Evolutionary conservation across 2,797 vertebrate species (phyloP).

Genomic region (Crocidura indochinensis): DNA sequence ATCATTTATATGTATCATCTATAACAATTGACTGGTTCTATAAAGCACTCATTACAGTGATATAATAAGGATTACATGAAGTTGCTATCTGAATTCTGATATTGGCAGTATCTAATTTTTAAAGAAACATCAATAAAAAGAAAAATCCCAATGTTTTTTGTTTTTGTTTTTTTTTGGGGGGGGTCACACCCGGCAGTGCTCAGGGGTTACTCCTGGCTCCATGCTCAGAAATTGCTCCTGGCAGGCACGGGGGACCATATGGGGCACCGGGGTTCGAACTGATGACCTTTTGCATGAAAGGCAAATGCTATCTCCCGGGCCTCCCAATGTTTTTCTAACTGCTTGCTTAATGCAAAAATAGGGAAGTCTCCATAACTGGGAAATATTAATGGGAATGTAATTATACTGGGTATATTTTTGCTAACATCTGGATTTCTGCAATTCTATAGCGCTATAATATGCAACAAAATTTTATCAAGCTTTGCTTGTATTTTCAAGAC

Average conservation of each 20-base stretch:
- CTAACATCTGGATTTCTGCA: neutral
- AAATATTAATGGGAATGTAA: neutral
- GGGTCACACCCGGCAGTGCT: no score
- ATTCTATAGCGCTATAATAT: neutral
- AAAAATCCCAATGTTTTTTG: no score
- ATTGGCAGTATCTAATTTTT: neutral
- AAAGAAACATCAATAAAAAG: neutral
- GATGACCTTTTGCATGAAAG: no score
- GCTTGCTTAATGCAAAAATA: neutral
- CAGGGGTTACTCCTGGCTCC: no score
- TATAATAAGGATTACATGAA: slow-evolving; percentile 3
- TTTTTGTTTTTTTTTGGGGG: no score
- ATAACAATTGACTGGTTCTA: neutral
- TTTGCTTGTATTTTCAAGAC: neutral
- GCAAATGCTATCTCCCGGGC: no score
- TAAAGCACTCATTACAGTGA: slow-evolving; percentile 61
- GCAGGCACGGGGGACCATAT: no score
- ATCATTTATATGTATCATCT: neutral
- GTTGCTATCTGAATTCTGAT: neutral
- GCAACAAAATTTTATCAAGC: neutral
- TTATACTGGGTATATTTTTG: neutral
- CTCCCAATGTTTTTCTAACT: slow-evolving; percentile 24
- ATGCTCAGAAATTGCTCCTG: no score
- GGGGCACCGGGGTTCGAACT: no score
- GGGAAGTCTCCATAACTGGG: slow-evolving; percentile 10